Base-by-base conservation (phyloP, 2,888 invertebrate species). In the Papilio demoleus region DNA sequence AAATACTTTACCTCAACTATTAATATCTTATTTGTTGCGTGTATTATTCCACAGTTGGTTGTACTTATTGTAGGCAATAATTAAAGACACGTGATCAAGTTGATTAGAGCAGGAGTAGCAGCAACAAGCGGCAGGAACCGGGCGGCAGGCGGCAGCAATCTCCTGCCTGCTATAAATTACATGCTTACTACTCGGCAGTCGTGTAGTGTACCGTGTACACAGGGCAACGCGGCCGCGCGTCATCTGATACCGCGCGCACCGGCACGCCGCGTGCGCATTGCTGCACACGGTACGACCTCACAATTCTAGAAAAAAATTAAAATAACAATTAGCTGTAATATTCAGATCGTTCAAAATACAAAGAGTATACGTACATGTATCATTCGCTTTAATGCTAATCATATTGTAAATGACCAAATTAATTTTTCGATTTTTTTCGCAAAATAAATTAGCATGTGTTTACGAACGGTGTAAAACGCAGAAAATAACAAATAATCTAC, bases 101-200 rank as follows among this genome's bases (percentile, higher is more conserved):
- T 27, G 40, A 61, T 53, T 40, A 22, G 31, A 50, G 11, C 24
- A 47, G 24, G 31, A 50, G n/a, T 45, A 12, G 61, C 22, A 22
- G 47, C 27, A 67, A 50, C 60, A 53, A 61, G 50, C 24, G 22
- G 59, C 36, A 31, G 58, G 17, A 27, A 17, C 24, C 27, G 27
- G n/a, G n/a, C n/a, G n/a, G n/a, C n/a, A 56, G 59, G 64, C 64
- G 68, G 60, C 59, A 31, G 67, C 58, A 50, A 64, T 64, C 68
- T 68, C 59, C 59, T 85, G 87, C 86, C 75, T 67, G 81, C 81
- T 81, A 88, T 89, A 88, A 89, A 89, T 87, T 85, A 87, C 85
- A 84, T 80, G 77, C 22, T 77, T 80, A 14, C 24, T 50, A 56
- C 31, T 56, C 53, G 53, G 31, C 27, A 17, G 80, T 82, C 85